phyloP scores from a whole-genome alignment of 2,888 invertebrate species.

The Cyrtodaria siliqua region DNA sequence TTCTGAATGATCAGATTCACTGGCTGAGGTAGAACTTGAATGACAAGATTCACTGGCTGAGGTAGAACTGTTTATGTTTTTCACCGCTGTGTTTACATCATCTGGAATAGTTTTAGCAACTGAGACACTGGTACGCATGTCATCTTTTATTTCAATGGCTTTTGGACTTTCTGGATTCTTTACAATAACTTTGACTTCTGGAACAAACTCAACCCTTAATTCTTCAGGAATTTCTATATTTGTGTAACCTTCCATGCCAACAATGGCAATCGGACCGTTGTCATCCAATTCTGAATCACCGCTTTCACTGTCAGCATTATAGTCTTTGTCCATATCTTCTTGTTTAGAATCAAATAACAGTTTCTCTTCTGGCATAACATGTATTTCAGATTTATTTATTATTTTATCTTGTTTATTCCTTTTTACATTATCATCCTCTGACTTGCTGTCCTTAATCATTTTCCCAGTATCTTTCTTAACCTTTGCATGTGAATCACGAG shows the following conservation, averaged over 20 bases:
- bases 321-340: background rate
- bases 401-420: background rate
- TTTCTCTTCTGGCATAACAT: no score
- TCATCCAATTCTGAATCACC: slow-evolving; percentile 8
- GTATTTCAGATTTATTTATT: no score
- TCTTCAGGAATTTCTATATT: no score
- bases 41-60: no score
- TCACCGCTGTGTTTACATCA: background rate
- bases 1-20: slow-evolving; percentile 9
- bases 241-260: no score
- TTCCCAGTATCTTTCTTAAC: background rate
- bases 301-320: background rate
- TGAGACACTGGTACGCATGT: background rate
- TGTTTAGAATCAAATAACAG: no score
- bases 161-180: no score
- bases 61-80: no score
- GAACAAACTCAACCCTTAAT: no score
- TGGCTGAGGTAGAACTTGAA: background rate
- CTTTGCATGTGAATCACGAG: background rate
- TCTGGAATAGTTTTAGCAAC: background rate
- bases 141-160: background rate
- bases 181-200: no score
- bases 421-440: background rate
- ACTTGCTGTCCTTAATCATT: no score
- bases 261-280: background rate